Base-by-base conservation (phyloP, 2,113 vertebrate genomes). In the Prionailurus bengalensis region DNA sequence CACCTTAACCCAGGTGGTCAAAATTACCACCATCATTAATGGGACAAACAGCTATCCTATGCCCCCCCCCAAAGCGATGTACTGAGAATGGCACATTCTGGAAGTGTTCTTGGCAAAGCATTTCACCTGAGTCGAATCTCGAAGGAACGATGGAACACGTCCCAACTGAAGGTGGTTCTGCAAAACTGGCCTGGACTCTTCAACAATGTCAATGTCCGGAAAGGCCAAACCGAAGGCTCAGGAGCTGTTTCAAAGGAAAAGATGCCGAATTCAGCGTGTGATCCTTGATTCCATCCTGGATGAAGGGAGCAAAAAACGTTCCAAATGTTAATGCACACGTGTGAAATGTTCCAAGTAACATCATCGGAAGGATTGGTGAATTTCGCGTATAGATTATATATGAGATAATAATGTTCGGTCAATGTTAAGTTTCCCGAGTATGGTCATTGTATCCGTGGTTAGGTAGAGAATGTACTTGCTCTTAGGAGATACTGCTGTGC, bases 401-500 rank as follows among this genome's bases (percentile, higher is more conserved):
- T 89, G 89, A 94, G 80, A 63, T 80, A 93, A 81, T 76, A 80
- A 42, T 78, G 36, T 79, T 29, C 7, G 21, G 23, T 65, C 71
- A 94, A 36, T 93, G 39, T 79, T 97, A 74, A 80, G 79, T 80
- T 91, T 97, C 65, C 94, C 76, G 70, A 94, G 48, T 84, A 21
- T 66, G 31, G 53, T 74, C 89, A 51, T 91, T 93, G 51, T 76
- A 65, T 48, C 51, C 14, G 45, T 86, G 58, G 66, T 81, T 85
- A n/a, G 21, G 1, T 29, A 87, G 39, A 97, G 63, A 74, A 78
- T 76, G 66, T 91, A 39, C 51, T 88, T 95, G 42, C 36, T 91
- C 65, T 84, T 81, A 73, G 27, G 19, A 39, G 70, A 25, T 39
- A 78, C 14, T 78, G 7, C 70, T 89, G n/a, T 48, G 14, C 70